These are phyloP conservation scores for Ormyrus thymus DNA, from an alignment of 2,888 invertebrate genomes.

Conservation along the genomic window DNA sequence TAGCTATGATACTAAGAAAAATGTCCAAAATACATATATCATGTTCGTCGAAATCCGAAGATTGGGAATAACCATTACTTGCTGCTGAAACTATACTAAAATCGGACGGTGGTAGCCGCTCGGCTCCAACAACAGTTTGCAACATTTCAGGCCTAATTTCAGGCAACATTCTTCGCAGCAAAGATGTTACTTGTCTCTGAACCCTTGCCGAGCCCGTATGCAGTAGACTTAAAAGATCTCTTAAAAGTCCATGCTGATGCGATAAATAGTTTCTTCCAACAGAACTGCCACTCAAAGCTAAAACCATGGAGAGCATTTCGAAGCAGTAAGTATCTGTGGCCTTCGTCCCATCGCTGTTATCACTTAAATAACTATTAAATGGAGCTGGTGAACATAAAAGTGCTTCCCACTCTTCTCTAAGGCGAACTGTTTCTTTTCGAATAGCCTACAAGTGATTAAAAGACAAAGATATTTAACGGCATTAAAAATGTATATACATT, in stretches of 20 bases:
- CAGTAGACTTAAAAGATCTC: conserved; percentile 89
- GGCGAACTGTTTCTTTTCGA: conserved; percentile 88
- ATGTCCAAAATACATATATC: conserved; percentile 89
- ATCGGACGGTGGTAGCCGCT: conserved; percentile 83
- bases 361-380: conserved; percentile 70
- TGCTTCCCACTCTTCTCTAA: conserved; percentile 94
- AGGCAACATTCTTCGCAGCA: conserved; percentile 90
- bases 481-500: neutral
- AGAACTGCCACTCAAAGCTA: conserved; percentile 93
- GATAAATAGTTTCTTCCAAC: conserved; percentile 94
- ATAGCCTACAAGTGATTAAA: conserved; percentile 80
- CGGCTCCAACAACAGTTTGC: conserved; percentile 85
- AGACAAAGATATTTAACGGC: neutral
- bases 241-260: conserved; percentile 89
- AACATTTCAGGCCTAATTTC: conserved; percentile 92
- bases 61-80: conserved; percentile 75
- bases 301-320: conserved; percentile 96
- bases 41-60: conserved; percentile 77
- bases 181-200: conserved; percentile 92
- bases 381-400: conserved; percentile 77
- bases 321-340: conserved; percentile 95
- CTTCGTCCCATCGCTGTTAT: conserved; percentile 76
- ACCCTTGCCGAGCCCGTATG: conserved; percentile 97
- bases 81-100: conserved; percentile 83
- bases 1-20: conserved; percentile 92